Percentiles rank a stretch among this genome's conserved stretches.
Conservation (phyloP, 2,888 invertebrate species). For the Globia sparganii region DNA sequence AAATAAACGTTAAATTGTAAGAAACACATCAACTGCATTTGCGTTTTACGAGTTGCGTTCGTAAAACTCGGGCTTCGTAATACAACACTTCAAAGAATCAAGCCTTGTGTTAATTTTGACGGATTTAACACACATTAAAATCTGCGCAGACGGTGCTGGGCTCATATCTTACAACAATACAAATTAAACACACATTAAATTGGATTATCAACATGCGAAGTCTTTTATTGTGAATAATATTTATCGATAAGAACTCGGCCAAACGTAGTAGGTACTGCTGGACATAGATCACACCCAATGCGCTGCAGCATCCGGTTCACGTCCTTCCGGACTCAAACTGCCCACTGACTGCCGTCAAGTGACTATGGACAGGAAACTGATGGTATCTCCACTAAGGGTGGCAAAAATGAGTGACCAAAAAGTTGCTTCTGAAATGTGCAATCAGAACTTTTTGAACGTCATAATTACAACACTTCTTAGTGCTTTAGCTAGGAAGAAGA, state of each 20-base stretch:
- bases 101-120: slow-evolving; percentile 30
- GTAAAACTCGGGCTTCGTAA: slow-evolving; percentile 11
- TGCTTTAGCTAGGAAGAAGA: not conserved
- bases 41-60: slow-evolving; percentile 34
- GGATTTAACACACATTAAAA: not conserved
- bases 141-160: not conserved
- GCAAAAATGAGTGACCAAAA: not conserved
- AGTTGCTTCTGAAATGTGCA: not conserved
- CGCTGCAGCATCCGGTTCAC: not conserved
- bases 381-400: too few relatives aligned
- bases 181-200: not conserved
- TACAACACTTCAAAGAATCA: slow-evolving; percentile 44
- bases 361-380: too few relatives aligned
- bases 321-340: not conserved
- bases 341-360: too few relatives aligned
- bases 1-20: slow-evolving; percentile 40
- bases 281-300: not conserved
- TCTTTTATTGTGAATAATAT: not conserved
- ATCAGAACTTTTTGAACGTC: too few relatives aligned
- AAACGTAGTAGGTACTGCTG: not conserved
- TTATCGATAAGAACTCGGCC: too few relatives aligned
- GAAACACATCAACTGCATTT: slow-evolving; percentile 32
- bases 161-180: not conserved
- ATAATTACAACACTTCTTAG: not conserved
- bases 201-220: not conserved